A percentile compares a stretch with the other conserved stretches of the same genome.
phyloP scores from a whole-genome alignment of 2,113 vertebrate species.

The Albula goreensis region DNA sequence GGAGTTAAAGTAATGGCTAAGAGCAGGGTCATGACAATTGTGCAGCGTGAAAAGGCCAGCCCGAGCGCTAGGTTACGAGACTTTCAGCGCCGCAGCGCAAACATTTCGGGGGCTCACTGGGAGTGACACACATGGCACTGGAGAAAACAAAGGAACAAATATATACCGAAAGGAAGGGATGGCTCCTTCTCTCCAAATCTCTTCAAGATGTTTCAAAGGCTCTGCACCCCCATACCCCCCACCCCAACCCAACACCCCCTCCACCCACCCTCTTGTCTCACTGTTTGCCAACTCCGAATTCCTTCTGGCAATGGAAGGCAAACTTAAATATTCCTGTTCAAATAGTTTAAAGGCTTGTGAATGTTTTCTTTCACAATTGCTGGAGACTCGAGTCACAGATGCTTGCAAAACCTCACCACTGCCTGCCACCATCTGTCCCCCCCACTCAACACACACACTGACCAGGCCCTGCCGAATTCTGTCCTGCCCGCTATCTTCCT shows the following conservation, averaged over 20 bases:
- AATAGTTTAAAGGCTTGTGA: constrained; percentile 48
- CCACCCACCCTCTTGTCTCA: constrained; percentile 17
- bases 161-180: constrained; percentile 12
- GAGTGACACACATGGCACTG: constrained; percentile 24
- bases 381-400: constrained; percentile 41
- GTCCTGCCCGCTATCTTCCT: too few species aligned
- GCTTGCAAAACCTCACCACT: constrained; percentile 50
- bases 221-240: too few species aligned
- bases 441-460: constrained; percentile 33
- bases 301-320: constrained; percentile 45
- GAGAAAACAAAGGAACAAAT: constrained; percentile 26
- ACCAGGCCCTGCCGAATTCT: constrained; percentile 1
- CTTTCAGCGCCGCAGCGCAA: constrained; percentile 11
- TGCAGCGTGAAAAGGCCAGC: background rate
- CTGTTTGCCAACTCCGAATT: constrained; percentile 46
- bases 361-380: constrained; percentile 54
- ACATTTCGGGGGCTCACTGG: constrained; percentile 28
- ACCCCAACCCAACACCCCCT: too few species aligned
- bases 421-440: constrained; percentile 44
- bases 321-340: constrained; percentile 59
- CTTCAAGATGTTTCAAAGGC: constrained; percentile 51
- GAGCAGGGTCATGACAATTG: constrained; percentile 12
- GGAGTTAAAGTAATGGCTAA: constrained; percentile 21
- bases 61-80: constrained; percentile 31
- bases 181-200: constrained; percentile 39